Evolutionary conservation across 2,888 invertebrate species (phyloP), one percentile per base, ranked within the genome.

Genomic region (Chrysomela aeneicollis): DNA sequence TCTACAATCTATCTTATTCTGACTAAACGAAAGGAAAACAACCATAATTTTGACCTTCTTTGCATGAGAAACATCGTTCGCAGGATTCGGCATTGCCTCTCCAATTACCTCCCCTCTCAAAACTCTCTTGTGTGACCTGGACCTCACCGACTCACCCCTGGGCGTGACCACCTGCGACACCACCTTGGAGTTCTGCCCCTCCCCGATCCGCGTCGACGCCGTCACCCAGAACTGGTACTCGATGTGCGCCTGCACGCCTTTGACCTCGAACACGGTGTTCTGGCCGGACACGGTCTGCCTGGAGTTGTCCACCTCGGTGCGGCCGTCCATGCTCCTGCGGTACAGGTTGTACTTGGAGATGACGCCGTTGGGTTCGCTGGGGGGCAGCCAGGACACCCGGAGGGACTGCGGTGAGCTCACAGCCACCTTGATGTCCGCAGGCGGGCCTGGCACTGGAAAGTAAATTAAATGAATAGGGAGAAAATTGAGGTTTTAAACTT

Each of bases 191-290:
- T 89, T 90, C 76, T 89, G 90, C 0, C 93, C 92, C 79, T 92
- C 92, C 0, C 93, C 93, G 46, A 92, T 89, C 32, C 89, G 85
- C 0, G 92, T 93, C 3, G 89, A 90, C 1, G 92, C 92, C 0
- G 91, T 90, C 19, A 93, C 90, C 89, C 91, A 91, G 79, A 92
- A 92, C 76, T 91, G 90, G 77, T 92, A 92, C 75, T 91, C 90
- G 59, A 89, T 88, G 68, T 89, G 88, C 8, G 88, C 87, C 76
- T 89, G 89, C 26, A 91, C 83, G 50, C 87, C 87, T 74, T 89
- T 90, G 1, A 89, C 88, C 78, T 91, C 90, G 74, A 87, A 90
- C 63, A 85, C 86, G 1, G 87, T 87, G 73, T 88, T 88, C 69
- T 88, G 87, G 1, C 88, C 87, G 1, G 88, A 87, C 59, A 91